phyloP scores from a whole-genome alignment of 2,888 invertebrate genomes.

The Sepiola atlantica region DNA sequence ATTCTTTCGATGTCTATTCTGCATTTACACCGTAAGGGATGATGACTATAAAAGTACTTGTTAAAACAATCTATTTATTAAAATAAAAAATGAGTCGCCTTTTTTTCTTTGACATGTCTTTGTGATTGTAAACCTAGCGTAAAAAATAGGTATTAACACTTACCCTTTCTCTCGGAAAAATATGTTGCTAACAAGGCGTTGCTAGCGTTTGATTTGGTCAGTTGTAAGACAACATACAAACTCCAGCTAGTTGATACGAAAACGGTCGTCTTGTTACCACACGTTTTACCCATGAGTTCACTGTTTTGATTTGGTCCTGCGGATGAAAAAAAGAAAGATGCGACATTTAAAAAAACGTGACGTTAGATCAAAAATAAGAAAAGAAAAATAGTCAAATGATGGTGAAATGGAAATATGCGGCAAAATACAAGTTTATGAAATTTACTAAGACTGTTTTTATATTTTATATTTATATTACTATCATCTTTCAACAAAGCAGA shows the following conservation, averaged over 20 bases:
- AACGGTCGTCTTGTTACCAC: slow-evolving; percentile 37
- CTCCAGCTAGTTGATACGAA: slow-evolving; percentile 34
- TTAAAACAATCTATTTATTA: no score
- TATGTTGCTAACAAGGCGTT: slow-evolving; percentile 46
- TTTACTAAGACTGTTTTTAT: no score
- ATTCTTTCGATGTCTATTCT: no score
- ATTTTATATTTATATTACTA: no score
- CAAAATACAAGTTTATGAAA: no score
- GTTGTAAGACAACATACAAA: slow-evolving; percentile 36
- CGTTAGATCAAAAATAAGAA: not conserved
- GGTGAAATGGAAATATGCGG: no score
- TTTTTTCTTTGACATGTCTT: no score
- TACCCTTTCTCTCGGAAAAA: slow-evolving; percentile 37
- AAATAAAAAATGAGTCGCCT: no score
- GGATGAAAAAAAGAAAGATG: not conserved
- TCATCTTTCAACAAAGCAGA: no score
- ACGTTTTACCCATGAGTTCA: slow-evolving; percentile 33
- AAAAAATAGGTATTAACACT: not conserved
- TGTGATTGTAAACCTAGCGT: no score
- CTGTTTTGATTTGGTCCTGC: not conserved
- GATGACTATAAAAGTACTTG: no score
- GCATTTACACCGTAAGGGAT: no score
- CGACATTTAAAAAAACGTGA: not conserved
- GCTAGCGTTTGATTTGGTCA: slow-evolving; percentile 39
- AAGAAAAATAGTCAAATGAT: not conserved